Evolutionary conservation across 2,888 invertebrate genomes (phyloP), one percentile per base, ranked within the genome.

Genomic region (Gymnocheta viridis): DNA sequence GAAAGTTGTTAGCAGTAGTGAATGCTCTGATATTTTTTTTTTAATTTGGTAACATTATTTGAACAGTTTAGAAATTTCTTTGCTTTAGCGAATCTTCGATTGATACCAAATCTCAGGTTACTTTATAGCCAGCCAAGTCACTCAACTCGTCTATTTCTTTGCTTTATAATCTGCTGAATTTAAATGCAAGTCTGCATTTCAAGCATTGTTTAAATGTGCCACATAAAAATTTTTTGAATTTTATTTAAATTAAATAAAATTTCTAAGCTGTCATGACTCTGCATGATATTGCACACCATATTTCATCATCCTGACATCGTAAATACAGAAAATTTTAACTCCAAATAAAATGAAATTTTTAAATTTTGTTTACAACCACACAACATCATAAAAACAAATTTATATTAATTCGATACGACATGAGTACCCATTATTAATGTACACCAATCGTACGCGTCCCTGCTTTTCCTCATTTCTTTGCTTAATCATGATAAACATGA

Each of bases 291-390:
- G 67, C 49, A 38, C 12, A n/a, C n/a, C n/a, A n/a, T n/a, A n/a
- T n/a, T n/a, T n/a, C 24, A 49, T 12, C 17, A 49, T 70, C 56
- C 4, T n/a, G n/a, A 27, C 22, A 3, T n/a, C 17, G 3, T 70
- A 64, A 79, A 56, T 70, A n/a, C 41, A 56, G 29, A 22, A 14
- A 24, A 70, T 56, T 64, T 54, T 22, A 47, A 44, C 22, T 44
- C 41, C n/a, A 69, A 22, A 3, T 49, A 22, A 5, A 6, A 4
- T 44, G 4, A n/a, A n/a, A 44, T 4, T 9, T 67, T 24, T 51
- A 3, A 38, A 35, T 35, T 4, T 38, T n/a, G 6, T 38, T 69
- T 38, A 27, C 27, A 24, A 69, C 24, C 38, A 38, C 35, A 38
- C 49, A 49, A 60, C 19, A 49, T 19, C 47, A 69, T 51, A 60